Percentiles rank a stretch among this genome's conserved stretches.
Conservation (phyloP, 2,888 invertebrate species). For the Acanthosoma haemorrhoidale region DNA sequence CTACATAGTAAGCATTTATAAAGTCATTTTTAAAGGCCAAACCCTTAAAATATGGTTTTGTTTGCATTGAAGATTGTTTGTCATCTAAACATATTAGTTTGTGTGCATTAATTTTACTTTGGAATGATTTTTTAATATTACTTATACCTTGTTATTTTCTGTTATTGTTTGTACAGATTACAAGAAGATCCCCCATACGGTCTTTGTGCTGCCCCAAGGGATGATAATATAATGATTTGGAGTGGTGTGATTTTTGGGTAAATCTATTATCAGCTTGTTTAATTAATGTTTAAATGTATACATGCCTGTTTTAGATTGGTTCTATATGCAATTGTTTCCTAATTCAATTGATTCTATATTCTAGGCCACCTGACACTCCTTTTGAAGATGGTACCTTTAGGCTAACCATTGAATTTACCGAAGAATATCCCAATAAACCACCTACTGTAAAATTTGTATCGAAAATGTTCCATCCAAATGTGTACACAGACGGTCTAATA, state of each 20-base stretch:
- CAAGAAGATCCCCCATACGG: conserved; percentile 99
- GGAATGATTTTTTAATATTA: not conserved
- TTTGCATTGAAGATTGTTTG: not conserved
- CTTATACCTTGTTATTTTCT: not conserved
- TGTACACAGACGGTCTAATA: conserved; percentile 98
- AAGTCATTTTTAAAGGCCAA: not conserved
- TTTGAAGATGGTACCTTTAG: conserved; percentile 99
- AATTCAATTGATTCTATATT: conserved; percentile 36
- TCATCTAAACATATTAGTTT: too few species aligned
- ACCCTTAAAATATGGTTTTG: not conserved
- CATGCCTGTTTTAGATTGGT: too few species aligned
- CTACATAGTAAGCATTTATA: not conserved
- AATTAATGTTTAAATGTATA: not conserved
- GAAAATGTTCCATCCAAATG: conserved; percentile 99
- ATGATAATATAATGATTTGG: conserved; percentile 99
- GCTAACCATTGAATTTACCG: conserved; percentile 98
- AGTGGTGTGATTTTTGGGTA: conserved; percentile 99
- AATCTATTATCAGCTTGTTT: conserved; percentile 39
- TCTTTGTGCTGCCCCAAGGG: conserved; percentile 98
- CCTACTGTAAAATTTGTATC: conserved; percentile 99
- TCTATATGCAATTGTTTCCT: too few species aligned
- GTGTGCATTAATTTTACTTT: too few species aligned
- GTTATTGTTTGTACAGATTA: conserved; percentile 54
- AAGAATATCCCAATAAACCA: conserved; percentile 99
- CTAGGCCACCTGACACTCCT: conserved; percentile 87